These are phyloP conservation scores for Drosophila cyrtoloma DNA, from an alignment of 2,888 invertebrate genomes.

Conservation along the genomic window DNA sequence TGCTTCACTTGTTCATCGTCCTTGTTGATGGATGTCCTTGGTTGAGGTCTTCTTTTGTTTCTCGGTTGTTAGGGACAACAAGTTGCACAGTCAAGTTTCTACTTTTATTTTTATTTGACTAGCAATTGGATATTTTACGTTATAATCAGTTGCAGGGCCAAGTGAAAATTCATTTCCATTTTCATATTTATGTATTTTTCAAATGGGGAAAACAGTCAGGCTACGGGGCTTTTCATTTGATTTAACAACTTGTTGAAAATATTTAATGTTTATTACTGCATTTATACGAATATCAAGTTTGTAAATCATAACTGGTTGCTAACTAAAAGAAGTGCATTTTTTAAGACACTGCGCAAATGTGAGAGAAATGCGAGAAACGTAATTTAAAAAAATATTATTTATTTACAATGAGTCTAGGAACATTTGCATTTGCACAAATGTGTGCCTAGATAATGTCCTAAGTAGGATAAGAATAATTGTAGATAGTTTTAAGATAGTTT, in stretches of 20 bases:
- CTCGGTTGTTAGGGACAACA: constrained; percentile 19
- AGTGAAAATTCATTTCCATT: constrained; percentile 12
- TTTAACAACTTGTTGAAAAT: background rate
- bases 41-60: constrained; percentile 1
- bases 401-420: background rate
- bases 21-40: constrained; percentile 60
- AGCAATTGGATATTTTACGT: constrained; percentile 17
- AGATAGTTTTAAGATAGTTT: background rate
- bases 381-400: background rate
- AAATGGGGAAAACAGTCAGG: background rate
- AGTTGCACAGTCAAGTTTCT: constrained; percentile 26
- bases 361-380: too few relatives aligned
- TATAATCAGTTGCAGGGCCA: background rate
- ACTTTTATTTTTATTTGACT: constrained; percentile 22
- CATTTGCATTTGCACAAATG: background rate
- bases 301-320: background rate
- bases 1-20: constrained; percentile 48
- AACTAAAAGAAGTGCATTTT: too few relatives aligned
- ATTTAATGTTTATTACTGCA: background rate
- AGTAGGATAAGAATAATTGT: background rate
- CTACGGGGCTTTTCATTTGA: background rate
- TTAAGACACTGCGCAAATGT: background rate
- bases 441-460: background rate
- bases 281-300: background rate
- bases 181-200: constrained; percentile 13